Evolutionary conservation across 2,113 vertebrate species (phyloP), one percentile per base, ranked within the genome.

Genomic region (Ceyx cyanopectus): DNA sequence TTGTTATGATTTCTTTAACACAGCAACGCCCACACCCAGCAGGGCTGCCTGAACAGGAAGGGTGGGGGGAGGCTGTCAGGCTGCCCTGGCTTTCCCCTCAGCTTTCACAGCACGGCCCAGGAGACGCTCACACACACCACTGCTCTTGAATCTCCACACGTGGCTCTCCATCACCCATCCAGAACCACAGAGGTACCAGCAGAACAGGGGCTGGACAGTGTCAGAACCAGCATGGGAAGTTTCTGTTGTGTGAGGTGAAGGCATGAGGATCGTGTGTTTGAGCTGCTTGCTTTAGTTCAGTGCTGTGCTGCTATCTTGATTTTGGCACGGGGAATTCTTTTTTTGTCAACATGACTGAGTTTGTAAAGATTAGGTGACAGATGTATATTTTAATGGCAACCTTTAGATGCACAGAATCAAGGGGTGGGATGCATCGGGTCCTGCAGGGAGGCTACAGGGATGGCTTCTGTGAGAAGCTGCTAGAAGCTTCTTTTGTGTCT

Each of bases 1-100:
- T 61, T 96, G 92, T 81, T 87, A 2, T 70, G 60, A 81, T 92
- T 74, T 80, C 67, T 92, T 90, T 77, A 76, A 57, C 74, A 58
- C 70, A 87, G 9, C 30, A 32, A 61, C 0, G 32, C 12, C 87
- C 92, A 94, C 77, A 0, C 92, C 87, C 94, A 93, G 77, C 90
- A 85, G 54, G 94, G 54, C 50, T 29, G 69, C 92, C 92, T 24
- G 63, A 94, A 96, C 95, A 95, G 96, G 95, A 97, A 97, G 95
- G 96, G 94, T 92, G 95, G 96, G 87, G 91, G 40, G 90, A 61
- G 45, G 54, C 90, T 87, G 67, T 79, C 85, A 92, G 74, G 16
- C 92, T 92, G 93, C 77, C 95, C 91, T 85, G 83, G 93, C 67
- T 84, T 83, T 95, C 92, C 90, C 95, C 89, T 90, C 92, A 72